Evolutionary conservation across 1,140 invertebrate species (phyloP), one percentile per base, ranked within the genome.

Genomic region (Adoxophyes honmai): DNA sequence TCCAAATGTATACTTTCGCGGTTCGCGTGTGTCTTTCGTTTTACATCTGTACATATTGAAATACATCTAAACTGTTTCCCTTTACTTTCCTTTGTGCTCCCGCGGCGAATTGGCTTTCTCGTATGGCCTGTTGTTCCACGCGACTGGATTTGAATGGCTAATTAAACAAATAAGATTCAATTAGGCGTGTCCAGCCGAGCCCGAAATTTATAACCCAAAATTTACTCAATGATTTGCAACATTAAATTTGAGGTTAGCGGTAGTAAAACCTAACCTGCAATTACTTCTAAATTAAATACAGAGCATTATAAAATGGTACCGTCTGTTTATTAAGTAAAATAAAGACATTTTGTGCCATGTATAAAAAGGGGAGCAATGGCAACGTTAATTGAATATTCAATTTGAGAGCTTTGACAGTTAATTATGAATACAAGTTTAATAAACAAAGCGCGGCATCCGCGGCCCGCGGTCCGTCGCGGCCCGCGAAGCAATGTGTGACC

Each of bases 401-500:
- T 28, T 28, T 6, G 6, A 28, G 2, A 3, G 2, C 21, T 28
- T 28, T 28, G 6, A 6, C 21, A 28, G 21, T 28, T 28, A 28
- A 28, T 28, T 28, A 28, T 28, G 21, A 28, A 28, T 28, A 28
- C 6, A 28, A 28, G 6, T 2, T 28, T 28, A 28, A 28, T 28
- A 28, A 28, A 28, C 21, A 28, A 2, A 28, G 21, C 21, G 6
- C 21, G 6, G 21, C 6, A 6, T 28, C 6, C 21, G 21, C 21
- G 21, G 21, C 6, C n/a, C 21, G 21, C 21, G 21, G n/a, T 28
- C 21, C 21, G 21, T 28, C 21, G 2, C 21, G 6, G 21, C n/a
- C n/a, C n/a, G 21, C 59, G 62, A 70, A 72, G 62, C 70, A 72
- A 72, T 70, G 64, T 77, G 60, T 66, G 73, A 67, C 64, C 69